Evolutionary conservation across 2,797 vertebrate species (phyloP), one percentile per base, ranked within the genome.

Genomic region (Echiichthys vipera): DNA sequence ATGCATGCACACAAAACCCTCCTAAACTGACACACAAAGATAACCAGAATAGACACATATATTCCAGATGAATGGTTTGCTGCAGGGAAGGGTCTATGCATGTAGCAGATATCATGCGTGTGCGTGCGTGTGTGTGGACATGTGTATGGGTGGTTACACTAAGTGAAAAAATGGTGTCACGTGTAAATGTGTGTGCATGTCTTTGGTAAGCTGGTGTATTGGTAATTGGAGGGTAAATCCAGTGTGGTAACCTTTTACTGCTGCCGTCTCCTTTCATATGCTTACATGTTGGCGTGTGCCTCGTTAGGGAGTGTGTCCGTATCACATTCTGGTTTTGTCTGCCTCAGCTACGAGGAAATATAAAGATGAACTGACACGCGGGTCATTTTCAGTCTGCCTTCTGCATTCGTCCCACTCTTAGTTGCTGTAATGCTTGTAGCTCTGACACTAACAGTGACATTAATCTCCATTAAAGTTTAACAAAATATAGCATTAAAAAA

Each of bases 211-310:
- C 40, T 53, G 53, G 59, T 67, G 53, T 69, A 36, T 72, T 57
- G 53, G 74, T 87, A 73, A 88, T 85, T 71, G 51, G 62, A 67
- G 77, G 72, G 69, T 62, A 70, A 84, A 83, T 63, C 65, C 62
- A 59, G 69, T 7, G 37, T 27, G 5, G 43, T 89, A 84, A 85
- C 88, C 80, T 91, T 91, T 88, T 30, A 36, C 59, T 63, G 50
- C 72, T 84, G 86, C 80, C 71, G 30, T 37, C 32, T 75, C 55
- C 55, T 79, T 51, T 87, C 58, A 75, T 45, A 47, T 18, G 58
- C 51, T 34, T 49, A 42, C 9, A 22, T 61, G 74, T 43, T 45
- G 42, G 55, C 32, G 29, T 49, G 65, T 36, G 45, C 8, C n/a
- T 30, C 65, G 53, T 67, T 25, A 2, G 53, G 25, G 51, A 37